A percentile compares a stretch with the other conserved stretches of the same genome.
These are phyloP conservation scores for Saturnia pavonia DNA, from an alignment of 2,888 invertebrate genomes.

Conservation along the genomic window DNA sequence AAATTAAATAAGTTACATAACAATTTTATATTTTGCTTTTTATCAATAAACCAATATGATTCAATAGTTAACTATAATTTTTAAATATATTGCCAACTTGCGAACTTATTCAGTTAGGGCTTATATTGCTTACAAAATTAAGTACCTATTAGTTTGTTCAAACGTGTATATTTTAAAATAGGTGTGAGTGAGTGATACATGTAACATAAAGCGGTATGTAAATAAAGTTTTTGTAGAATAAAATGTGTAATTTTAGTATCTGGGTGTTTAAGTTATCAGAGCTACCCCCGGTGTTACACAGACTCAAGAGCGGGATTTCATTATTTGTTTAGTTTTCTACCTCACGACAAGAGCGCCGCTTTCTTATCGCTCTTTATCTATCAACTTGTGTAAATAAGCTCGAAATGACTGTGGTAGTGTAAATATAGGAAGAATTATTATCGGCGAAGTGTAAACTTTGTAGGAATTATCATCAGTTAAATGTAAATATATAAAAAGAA, in stretches of 20 bases:
- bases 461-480: conserved; percentile 56
- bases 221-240: conserved; percentile 26
- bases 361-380: conserved; percentile 71
- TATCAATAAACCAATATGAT: too few relatives aligned
- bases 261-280: conserved; percentile 55
- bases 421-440: conserved; percentile 73
- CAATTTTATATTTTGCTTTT: too few relatives aligned
- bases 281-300: conserved; percentile 69
- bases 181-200: background rate
- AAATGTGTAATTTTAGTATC: conserved; percentile 38
- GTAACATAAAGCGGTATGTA: conserved; percentile 26
- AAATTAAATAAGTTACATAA: too few relatives aligned
- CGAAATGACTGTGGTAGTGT: conserved; percentile 64
- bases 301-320: conserved; percentile 56
- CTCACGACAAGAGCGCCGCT: conserved; percentile 68
- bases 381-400: conserved; percentile 70
- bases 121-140: too few relatives aligned
- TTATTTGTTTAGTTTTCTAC: conserved; percentile 70
- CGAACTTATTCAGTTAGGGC: too few relatives aligned
- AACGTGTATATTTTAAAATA: background rate
- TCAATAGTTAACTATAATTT: too few relatives aligned
- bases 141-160: background rate
- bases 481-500: conserved; percentile 58
- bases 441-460: conserved; percentile 62
- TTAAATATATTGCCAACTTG: too few relatives aligned